These are phyloP conservation scores for Cossypha polioptera DNA, from an alignment of 2,797 vertebrate genomes.

Conservation along the genomic window DNA sequence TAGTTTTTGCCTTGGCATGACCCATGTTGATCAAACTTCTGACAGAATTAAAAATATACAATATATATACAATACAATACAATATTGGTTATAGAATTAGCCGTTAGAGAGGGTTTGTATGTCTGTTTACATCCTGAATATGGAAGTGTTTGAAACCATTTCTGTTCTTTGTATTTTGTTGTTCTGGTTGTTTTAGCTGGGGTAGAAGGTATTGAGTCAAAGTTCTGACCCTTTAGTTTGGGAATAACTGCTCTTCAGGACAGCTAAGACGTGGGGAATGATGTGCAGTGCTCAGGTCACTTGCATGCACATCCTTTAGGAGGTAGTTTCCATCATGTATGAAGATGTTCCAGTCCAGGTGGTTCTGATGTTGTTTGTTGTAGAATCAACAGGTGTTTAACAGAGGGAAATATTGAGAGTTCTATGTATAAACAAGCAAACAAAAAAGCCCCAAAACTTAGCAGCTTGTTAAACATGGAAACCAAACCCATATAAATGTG, in stretches of 20 bases:
- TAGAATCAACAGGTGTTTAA: not conserved
- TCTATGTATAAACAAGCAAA: not conserved
- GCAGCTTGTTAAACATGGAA: not conserved
- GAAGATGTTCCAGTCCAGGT: not conserved
- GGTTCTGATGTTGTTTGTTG: not conserved
- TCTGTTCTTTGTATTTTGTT: not conserved
- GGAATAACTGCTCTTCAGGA: not conserved
- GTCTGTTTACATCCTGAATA: not conserved
- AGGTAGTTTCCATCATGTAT: not conserved
- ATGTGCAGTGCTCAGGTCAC: accelerated
- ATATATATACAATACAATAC: not conserved
- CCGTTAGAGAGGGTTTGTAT: not conserved
- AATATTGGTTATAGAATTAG: not conserved
- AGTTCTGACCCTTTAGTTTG: not conserved
- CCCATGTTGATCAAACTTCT: not conserved
- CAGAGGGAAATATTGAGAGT: not conserved
- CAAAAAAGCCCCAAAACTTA: accelerated
- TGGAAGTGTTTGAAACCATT: not conserved
- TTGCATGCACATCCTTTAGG: not conserved
- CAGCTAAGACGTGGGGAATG: not conserved
- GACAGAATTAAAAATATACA: not conserved
- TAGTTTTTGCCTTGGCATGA: not conserved
- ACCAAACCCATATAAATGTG: not conserved
- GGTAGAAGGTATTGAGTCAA: not conserved
- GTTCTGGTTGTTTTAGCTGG: not conserved